Percentiles rank a stretch among this genome's conserved stretches.
phyloP scores from a whole-genome alignment of 2,113 vertebrate genomes.

The Rhegmatorhina hoffmannsi region DNA sequence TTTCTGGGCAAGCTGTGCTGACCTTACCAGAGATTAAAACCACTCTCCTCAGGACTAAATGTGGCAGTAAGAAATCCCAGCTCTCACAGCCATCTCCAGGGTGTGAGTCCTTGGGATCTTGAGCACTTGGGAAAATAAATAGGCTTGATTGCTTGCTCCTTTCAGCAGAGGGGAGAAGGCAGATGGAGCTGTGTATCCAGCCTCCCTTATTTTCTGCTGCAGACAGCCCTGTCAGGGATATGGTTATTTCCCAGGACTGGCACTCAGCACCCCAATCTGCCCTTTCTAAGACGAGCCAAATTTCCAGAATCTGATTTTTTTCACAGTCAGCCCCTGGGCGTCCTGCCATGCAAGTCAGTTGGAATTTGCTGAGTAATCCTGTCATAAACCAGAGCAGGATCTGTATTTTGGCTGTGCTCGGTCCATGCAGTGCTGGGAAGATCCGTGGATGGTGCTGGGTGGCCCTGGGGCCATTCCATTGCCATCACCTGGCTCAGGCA shows the following conservation, averaged over 20 bases:
- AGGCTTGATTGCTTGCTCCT: not conserved
- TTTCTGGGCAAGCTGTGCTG: not conserved
- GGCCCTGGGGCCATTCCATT: not conserved
- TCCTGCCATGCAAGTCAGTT: not conserved
- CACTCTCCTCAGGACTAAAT: not conserved
- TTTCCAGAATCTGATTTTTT: not conserved
- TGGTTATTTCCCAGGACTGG: not conserved
- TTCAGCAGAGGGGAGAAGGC: not conserved
- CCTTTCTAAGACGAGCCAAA: not conserved
- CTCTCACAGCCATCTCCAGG: not conserved
- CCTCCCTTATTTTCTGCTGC: not conserved
- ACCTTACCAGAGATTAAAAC: not conserved
- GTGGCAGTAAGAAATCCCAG: not conserved
- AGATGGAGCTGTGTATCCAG: not conserved
- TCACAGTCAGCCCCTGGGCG: not conserved
- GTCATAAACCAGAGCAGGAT: not conserved
- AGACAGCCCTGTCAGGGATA: not conserved
- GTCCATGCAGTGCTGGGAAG: not conserved
- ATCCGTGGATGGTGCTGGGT: not conserved
- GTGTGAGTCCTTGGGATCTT: not conserved
- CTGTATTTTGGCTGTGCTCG: not conserved
- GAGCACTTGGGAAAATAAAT: not conserved
- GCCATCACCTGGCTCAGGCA: not conserved
- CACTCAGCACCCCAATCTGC: not conserved
- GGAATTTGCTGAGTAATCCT: constrained; percentile 8